Evolutionary conservation across 2,113 vertebrate species (phyloP).

Genomic region (Leuciscus idus): DNA sequence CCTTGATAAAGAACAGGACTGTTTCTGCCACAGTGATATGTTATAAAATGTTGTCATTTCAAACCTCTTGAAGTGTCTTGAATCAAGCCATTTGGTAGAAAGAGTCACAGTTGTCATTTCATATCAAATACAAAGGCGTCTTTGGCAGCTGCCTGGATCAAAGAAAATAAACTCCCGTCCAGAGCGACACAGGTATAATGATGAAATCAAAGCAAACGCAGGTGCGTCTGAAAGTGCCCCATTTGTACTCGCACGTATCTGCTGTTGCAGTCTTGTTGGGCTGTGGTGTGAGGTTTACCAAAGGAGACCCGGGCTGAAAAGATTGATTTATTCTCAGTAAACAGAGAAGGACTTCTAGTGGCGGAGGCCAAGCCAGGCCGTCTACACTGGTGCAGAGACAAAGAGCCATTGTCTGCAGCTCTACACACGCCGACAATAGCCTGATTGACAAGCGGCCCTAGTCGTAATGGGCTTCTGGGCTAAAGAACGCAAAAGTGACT

Average conservation of each 20-base stretch:
- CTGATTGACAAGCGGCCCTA: slow-evolving; percentile 66
- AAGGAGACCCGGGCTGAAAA: slow-evolving; percentile 59
- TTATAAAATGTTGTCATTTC: not conserved
- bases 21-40: not conserved
- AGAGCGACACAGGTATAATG: not conserved
- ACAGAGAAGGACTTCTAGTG: slow-evolving; percentile 64
- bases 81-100: not conserved
- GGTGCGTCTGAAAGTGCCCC: slow-evolving; percentile 49
- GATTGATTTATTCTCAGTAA: slow-evolving; percentile 66
- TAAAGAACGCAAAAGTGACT: slow-evolving; percentile 70
- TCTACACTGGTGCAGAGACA: slow-evolving; percentile 61
- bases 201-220: slow-evolving; percentile 44
- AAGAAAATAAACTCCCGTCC: not conserved
- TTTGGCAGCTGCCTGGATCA: slow-evolving; percentile 16
- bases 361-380: slow-evolving; percentile 55
- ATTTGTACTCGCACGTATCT: slow-evolving; percentile 48
- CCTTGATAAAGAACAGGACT: not conserved
- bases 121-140: slow-evolving; percentile 25
- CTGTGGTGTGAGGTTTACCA: slow-evolving; percentile 61
- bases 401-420: slow-evolving; percentile 64
- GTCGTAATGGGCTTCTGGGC: slow-evolving; percentile 53
- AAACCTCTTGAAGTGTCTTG: not conserved
- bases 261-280: slow-evolving; percentile 56
- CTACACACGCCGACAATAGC: slow-evolving; percentile 63
- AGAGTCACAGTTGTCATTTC: not conserved